Evolutionary conservation across 2,113 vertebrate species (phyloP), one percentile per base, ranked within the genome.

Genomic region (Chloroceryle aenea): DNA sequence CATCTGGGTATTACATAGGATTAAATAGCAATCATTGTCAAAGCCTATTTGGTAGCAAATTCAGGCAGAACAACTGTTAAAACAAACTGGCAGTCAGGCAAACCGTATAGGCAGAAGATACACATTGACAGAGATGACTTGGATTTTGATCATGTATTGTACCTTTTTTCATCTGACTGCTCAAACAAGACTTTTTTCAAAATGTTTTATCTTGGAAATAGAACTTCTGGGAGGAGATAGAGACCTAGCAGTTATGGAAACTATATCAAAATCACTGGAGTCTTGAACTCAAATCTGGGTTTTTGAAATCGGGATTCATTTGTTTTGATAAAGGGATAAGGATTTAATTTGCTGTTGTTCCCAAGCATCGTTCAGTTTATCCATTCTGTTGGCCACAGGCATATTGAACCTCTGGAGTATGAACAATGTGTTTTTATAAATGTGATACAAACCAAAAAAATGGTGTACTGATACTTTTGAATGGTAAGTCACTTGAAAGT

Each of bases 11-110:
- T 98, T 98, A 98, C 96, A 95, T 56, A 71, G 98, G 98, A 98
- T 99, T 98, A 98, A 98, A 98, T 8, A 98, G 94, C 97, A 98
- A 97, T 98, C 95, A 97, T 96, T 96, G 97, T 97, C 97, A 98
- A 98, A 98, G 97, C 97, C 97, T 98, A 97, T 98, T 98, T 98
- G 95, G 94, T 96, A 95, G 76, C 89, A 98, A 98, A 98, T 98
- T 97, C 97, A 96, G 89, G 95, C 97, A 97, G 82, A 87, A 95
- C 98, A 97, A 98, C 98, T 98, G 97, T 98, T 98, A 97, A 96
- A 96, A 83, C 92, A 97, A 96, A 93, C 95, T 97, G 97, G 97
- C 95, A 89, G 93, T 91, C 95, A 93, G 84, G 84, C 52, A 92
- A 89, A 85, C 74, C 34, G 55, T 90, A 72, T 74, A 68, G 92